Evolutionary conservation across 1,140 invertebrate species (phyloP).

Genomic region (Diuraphis noxia): DNA sequence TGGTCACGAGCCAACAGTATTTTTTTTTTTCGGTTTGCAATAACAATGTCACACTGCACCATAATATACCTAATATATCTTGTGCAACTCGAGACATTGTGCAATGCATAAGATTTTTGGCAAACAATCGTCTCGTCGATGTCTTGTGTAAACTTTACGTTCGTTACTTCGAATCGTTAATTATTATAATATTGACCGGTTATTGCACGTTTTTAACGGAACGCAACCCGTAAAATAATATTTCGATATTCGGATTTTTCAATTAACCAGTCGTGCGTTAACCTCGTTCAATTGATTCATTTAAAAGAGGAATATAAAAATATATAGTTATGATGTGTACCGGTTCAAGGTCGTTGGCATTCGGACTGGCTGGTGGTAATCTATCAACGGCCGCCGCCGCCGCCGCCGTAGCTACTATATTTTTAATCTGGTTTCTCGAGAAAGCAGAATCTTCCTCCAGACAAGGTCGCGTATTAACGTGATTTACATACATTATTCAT

Average conservation of each 20-base stretch:
- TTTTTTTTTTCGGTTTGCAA: not conserved
- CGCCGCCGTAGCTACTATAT: not conserved
- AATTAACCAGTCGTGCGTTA: conserved; percentile 24
- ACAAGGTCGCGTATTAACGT: conserved; percentile 6
- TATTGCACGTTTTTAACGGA: not conserved
- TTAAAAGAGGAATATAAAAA: not conserved
- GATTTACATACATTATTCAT: conserved; percentile 34
- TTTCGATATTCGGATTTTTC: not conserved
- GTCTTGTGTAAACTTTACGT: not conserved
- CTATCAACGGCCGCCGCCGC: conserved; percentile 33
- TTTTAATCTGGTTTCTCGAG: conserved; percentile 49
- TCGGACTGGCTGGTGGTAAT: conserved; percentile 20
- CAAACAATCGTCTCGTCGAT: not conserved
- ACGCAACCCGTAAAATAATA: not conserved
- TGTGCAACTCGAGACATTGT: not conserved
- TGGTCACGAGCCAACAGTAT: conserved; percentile 32
- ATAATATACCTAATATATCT: not conserved
- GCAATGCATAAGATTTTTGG: not conserved
- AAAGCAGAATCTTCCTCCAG: conserved; percentile 14
- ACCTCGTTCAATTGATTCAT: conserved; percentile 32
- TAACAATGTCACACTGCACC: not conserved
- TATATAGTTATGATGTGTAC: conserved; percentile 31
- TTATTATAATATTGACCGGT: not conserved
- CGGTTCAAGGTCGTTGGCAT: conserved; percentile 31
- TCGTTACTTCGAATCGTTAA: not conserved